Percentiles rank a stretch among this genome's conserved stretches.
Evolutionary conservation across 2,113 vertebrate genomes (phyloP).

Genomic region (Mesitornis unicolor): DNA sequence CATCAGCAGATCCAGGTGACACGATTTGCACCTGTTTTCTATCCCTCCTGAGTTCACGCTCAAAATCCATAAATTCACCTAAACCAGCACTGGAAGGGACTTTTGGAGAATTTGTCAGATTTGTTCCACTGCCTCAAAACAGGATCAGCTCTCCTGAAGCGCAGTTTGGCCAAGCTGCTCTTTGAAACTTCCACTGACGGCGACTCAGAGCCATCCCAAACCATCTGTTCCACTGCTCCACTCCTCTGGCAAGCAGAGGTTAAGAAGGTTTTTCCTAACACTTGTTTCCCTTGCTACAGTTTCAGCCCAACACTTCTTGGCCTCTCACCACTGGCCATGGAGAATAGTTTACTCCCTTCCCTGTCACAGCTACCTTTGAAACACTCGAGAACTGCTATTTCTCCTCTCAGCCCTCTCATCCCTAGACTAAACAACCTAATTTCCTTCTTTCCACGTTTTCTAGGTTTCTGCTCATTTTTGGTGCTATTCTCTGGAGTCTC

Average conservation of each 20-base stretch:
- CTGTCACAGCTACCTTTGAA: neutral
- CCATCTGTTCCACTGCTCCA: constrained; percentile 10
- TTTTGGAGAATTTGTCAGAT: neutral
- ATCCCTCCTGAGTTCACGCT: neutral
- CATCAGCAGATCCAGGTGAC: neutral
- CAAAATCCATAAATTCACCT: neutral
- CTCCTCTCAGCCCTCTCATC: neutral
- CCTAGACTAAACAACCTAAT: neutral
- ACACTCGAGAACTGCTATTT: neutral
- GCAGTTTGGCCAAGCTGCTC: neutral
- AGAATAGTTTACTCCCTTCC: neutral
- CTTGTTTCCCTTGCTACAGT: neutral
- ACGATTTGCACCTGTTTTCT: neutral
- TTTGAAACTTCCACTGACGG: neutral
- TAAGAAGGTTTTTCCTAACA: constrained; percentile 2
- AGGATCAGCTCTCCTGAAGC: neutral
- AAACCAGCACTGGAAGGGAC: neutral
- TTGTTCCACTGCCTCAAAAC: constrained; percentile 32
- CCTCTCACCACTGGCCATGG: neutral
- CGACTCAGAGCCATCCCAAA: neutral
- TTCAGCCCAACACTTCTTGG: neutral
- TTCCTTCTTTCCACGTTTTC: neutral
- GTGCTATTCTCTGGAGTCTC: neutral
- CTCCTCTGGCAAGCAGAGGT: neutral
- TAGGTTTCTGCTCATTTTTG: neutral